Evolutionary conservation across 2,888 invertebrate species (phyloP).

Genomic region (Cephus nigrinus): DNA sequence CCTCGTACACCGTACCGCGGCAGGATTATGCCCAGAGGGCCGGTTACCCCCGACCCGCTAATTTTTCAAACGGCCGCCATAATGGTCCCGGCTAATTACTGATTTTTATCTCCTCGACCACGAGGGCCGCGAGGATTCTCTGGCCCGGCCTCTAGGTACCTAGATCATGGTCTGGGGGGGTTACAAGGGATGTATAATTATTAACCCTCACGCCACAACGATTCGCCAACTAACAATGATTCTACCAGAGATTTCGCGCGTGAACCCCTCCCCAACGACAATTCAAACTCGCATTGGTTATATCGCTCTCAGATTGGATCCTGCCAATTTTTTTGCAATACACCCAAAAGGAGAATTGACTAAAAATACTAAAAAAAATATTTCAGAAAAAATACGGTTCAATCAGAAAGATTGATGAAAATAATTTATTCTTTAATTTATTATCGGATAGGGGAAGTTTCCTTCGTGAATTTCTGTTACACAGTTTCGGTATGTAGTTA

Average conservation of each 20-base stretch:
- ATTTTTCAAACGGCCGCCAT: conserved; percentile 65
- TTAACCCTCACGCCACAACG: conserved; percentile 38
- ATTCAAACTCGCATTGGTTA: too few relatives aligned
- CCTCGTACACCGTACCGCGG: conserved; percentile 39
- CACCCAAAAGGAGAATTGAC: too few relatives aligned
- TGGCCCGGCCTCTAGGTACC: conserved; percentile 18
- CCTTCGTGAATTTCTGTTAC: too few relatives aligned
- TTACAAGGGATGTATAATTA: conserved; percentile 36
- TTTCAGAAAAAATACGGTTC: too few relatives aligned
- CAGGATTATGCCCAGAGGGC: conserved; percentile 63
- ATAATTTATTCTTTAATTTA: too few relatives aligned
- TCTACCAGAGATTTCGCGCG: conserved; percentile 25
- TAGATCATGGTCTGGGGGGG: conserved; percentile 12
- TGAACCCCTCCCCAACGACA: not conserved
- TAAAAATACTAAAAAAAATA: too few relatives aligned
- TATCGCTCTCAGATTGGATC: too few relatives aligned
- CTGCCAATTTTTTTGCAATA: too few relatives aligned
- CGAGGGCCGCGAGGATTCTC: conserved; percentile 38
- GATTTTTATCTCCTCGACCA: conserved; percentile 62
- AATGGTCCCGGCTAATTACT: conserved; percentile 66
- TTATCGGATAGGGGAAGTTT: too few relatives aligned
- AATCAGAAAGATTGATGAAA: too few relatives aligned
- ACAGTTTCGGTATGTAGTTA: too few relatives aligned
- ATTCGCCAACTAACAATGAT: conserved; percentile 42
- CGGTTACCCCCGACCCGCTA: conserved; percentile 63